Percentiles rank a stretch among this genome's conserved stretches.
phyloP scores from a whole-genome alignment of 2,888 invertebrate species.

The Clistopyga incitator region DNA sequence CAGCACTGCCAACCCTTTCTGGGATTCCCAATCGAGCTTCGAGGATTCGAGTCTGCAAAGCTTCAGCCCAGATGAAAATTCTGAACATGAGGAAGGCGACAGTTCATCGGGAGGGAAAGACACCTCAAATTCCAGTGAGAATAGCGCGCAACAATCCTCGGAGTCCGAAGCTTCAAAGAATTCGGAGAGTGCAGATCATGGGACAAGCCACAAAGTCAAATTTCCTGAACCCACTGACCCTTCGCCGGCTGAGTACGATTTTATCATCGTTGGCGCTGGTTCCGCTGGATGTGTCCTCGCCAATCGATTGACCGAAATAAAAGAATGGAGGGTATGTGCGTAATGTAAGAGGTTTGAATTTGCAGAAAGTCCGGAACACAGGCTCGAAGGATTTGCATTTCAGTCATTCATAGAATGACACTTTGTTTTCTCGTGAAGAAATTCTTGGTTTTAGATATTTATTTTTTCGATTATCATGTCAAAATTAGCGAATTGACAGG shows the following conservation, averaged over 20 bases:
- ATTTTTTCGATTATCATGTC: too few relatives aligned
- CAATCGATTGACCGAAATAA: constrained; percentile 83
- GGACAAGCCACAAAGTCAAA: constrained; percentile 8
- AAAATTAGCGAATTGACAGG: neutral
- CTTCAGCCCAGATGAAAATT: neutral
- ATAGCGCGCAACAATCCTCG: constrained; percentile 21
- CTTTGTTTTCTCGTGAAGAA: too few relatives aligned
- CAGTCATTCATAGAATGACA: neutral
- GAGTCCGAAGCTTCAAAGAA: constrained; percentile 14
- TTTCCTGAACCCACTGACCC: constrained; percentile 49
- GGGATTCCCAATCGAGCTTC: constrained; percentile 13
- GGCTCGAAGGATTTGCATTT: neutral
- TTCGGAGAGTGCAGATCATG: constrained; percentile 8
- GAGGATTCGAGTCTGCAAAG: neutral
- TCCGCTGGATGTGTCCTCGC: constrained; percentile 86
- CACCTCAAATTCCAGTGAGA: neutral
- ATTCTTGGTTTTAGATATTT: too few relatives aligned
- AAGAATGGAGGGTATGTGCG: constrained; percentile 72
- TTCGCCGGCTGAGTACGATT: constrained; percentile 82
- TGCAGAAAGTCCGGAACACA: neutral
- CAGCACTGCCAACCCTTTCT: neutral
- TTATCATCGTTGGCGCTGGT: constrained; percentile 86
- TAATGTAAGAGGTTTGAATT: neutral
- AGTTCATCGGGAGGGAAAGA: constrained; percentile 15
- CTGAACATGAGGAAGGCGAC: neutral